Evolutionary conservation across 1,140 invertebrate genomes (phyloP).

Genomic region (Lasaia peninsularis): DNA sequence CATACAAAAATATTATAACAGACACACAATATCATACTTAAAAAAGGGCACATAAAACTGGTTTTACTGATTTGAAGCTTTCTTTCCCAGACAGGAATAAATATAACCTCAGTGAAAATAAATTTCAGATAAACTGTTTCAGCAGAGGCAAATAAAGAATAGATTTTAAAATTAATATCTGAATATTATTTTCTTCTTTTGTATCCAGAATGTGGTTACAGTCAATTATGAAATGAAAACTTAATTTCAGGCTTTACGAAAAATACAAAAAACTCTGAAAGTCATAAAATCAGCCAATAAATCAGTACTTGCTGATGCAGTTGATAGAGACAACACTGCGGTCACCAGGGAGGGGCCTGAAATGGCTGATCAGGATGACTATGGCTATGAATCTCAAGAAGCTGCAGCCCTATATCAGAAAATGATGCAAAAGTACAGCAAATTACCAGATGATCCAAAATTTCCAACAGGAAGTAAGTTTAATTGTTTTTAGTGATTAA

Average conservation of each 20-base stretch:
- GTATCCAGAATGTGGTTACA: background rate
- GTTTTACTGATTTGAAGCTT: too few relatives aligned
- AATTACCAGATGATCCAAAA: slow-evolving; percentile 82
- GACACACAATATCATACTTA: too few relatives aligned
- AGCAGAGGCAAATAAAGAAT: too few relatives aligned
- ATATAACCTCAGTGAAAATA: too few relatives aligned
- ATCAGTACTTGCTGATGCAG: slow-evolving; percentile 88
- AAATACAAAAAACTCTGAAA: slow-evolving; percentile 81
- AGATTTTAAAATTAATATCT: too few relatives aligned
- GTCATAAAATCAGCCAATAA: slow-evolving; percentile 93
- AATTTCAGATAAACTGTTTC: too few relatives aligned
- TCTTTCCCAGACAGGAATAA: too few relatives aligned
- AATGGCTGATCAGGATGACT: slow-evolving; percentile 94
- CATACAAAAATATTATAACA: too few relatives aligned
- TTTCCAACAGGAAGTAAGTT: slow-evolving; percentile 65
- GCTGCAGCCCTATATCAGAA: slow-evolving; percentile 88
- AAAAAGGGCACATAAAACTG: too few relatives aligned
- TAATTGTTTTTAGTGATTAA: background rate
- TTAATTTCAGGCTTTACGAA: slow-evolving; percentile 68
- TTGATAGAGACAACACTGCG: slow-evolving; percentile 86
- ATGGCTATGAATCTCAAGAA: slow-evolving; percentile 90
- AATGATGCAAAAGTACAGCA: slow-evolving; percentile 90
- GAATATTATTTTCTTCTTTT: too few relatives aligned
- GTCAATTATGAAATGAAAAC: background rate
- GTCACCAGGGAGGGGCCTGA: slow-evolving; percentile 83